Evolutionary conservation across 2,113 vertebrate genomes (phyloP).

Genomic region (Nyctereutes procyonoides): DNA sequence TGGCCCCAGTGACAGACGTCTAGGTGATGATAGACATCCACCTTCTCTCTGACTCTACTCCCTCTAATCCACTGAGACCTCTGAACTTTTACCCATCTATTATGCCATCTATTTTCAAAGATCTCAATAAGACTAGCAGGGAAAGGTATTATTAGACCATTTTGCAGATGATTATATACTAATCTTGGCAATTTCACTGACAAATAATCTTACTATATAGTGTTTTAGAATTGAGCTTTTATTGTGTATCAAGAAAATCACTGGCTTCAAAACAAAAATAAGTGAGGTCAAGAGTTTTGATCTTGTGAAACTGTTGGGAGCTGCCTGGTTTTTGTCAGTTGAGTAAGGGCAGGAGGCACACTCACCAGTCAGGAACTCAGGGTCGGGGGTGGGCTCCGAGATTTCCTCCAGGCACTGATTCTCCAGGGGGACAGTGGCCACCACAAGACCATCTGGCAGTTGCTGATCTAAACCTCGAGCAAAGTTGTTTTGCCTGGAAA

Average conservation of each 20-base stretch:
- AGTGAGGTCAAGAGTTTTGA: neutral
- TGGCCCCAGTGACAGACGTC: neutral
- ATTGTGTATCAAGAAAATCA: slow-evolving; percentile 1
- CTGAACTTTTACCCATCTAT: neutral
- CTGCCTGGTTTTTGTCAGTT: neutral
- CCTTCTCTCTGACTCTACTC: neutral
- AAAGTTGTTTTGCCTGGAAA: slow-evolving; percentile 97
- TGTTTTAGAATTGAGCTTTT: slow-evolving; percentile 25
- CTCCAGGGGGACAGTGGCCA: slow-evolving; percentile 95
- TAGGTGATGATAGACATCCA: neutral
- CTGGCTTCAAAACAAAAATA: neutral
- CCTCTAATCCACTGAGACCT: neutral
- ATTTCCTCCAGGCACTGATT: slow-evolving; percentile 97
- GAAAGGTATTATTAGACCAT: neutral
- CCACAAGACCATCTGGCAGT: slow-evolving; percentile 96
- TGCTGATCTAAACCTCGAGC: slow-evolving; percentile 97
- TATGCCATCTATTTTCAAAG: neutral
- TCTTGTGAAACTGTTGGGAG: neutral
- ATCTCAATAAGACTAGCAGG: neutral
- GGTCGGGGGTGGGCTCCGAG: slow-evolving; percentile 95
- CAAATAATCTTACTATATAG: neutral
- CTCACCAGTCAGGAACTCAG: slow-evolving; percentile 96
- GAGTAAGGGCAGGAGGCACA: neutral
- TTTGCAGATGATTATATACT: slow-evolving; percentile 42
- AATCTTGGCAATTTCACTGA: slow-evolving; percentile 42